These are phyloP conservation scores for Platycheirus albimanus DNA, from an alignment of 2,888 invertebrate species.

Conservation along the genomic window DNA sequence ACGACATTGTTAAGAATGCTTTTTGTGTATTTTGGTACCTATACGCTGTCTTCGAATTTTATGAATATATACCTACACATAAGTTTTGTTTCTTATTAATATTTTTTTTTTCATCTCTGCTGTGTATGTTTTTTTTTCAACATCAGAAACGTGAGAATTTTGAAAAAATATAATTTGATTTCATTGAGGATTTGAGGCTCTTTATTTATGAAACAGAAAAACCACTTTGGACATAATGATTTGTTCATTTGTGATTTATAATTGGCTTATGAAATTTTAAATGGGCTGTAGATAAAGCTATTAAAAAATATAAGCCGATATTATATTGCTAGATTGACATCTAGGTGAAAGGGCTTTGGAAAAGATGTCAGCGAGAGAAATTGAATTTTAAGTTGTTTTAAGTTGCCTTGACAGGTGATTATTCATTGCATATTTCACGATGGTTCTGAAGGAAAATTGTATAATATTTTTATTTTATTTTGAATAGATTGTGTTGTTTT, in stretches of 20 bases:
- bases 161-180: constrained; percentile 43
- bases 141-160: constrained; percentile 31
- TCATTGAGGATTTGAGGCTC: constrained; percentile 45
- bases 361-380: constrained; percentile 5
- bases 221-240: constrained; percentile 45
- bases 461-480: too few species aligned
- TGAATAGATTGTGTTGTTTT: too few species aligned
- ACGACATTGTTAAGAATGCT: constrained; percentile 38
- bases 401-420: not conserved
- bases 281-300: constrained; percentile 55
- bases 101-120: constrained; percentile 22
- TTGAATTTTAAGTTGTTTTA: not conserved
- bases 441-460: too few species aligned
- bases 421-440: not conserved
- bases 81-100: not conserved
- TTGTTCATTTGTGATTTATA: constrained; percentile 61
- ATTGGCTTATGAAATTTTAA: constrained; percentile 40
- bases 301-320: constrained; percentile 38
- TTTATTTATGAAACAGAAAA: constrained; percentile 53
- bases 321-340: constrained; percentile 22
- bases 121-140: too few species aligned
- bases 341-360: constrained; percentile 14
- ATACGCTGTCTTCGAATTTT: constrained; percentile 42
- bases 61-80: constrained; percentile 40
- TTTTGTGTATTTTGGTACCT: constrained; percentile 34